Evolutionary conservation across 2,797 vertebrate genomes (phyloP), one percentile per base, ranked within the genome.

Genomic region (Holocentrus rufus): DNA sequence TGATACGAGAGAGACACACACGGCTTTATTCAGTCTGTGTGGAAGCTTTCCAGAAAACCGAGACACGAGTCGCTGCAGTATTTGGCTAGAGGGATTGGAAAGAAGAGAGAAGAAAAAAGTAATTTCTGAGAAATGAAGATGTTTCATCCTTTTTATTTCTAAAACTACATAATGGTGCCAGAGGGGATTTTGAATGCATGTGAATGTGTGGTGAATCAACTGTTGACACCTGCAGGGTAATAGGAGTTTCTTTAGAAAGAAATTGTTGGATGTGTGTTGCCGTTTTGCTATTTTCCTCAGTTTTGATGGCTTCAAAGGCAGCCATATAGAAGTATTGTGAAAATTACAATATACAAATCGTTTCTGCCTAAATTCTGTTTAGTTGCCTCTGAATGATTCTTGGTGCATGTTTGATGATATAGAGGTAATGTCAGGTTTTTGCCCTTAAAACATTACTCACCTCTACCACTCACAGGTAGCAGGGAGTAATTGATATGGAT

Each of bases 401-500:
- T 72, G 76, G 84, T 90, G 68, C 47, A 73, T 82, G 85, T 85
- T 88, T 87, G 71, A 87, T 87, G 70, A 77, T 73, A 42, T 66
- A 10, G 70, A 83, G 63, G 69, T 78, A 86, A 77, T 72, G 69
- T 60, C 68, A 78, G 79, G 66, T 83, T 73, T 82, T 86, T 85
- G 68, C 77, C 74, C 69, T 80, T 79, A 81, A 88, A 89, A 81
- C 30, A 60, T 46, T 14, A 10, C 68, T 77, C 58, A 44, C 30
- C 56, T 80, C 80, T 70, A 79, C 65, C 65, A 85, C 79, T 86
- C 78, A 65, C 67, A 36, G 80, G 77, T 85, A 79, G 79, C 53
- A 0, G 56, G 60, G 60, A 68, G 85, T 83, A 86, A 90, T 87
- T 87, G 81, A 85, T 85, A 89, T 87, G 82, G 87, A 87, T 91